Conservation (phyloP, 2,113 vertebrate genomes). For the Cinclus mexicanus region DNA sequence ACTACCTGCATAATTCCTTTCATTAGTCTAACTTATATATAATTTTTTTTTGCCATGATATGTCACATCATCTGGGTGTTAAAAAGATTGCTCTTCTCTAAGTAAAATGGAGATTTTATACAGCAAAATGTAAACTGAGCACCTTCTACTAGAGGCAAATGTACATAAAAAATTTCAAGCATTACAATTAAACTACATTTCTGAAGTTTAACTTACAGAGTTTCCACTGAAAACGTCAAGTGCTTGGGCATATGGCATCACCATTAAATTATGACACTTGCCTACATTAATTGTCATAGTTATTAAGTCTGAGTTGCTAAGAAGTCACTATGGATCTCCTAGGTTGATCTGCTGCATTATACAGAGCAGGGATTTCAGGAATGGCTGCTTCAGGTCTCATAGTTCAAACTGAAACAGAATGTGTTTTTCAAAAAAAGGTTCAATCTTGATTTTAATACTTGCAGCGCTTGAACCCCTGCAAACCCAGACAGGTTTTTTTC, state of each 20-base stretch:
- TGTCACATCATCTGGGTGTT: background rate
- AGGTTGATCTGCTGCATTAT: background rate
- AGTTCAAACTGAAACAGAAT: background rate
- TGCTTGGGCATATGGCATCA: background rate
- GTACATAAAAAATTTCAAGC: background rate
- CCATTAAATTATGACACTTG: background rate
- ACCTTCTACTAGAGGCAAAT: background rate
- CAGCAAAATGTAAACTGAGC: background rate
- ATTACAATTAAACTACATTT: background rate
- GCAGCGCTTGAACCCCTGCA: background rate
- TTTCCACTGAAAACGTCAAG: background rate
- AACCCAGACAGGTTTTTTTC: background rate
- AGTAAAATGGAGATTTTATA: background rate
- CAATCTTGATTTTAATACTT: background rate
- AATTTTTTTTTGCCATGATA: background rate
- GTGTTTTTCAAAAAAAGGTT: background rate
- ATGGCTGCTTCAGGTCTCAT: background rate
- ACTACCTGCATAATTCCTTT: background rate
- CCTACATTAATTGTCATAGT: background rate
- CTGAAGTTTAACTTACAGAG: background rate
- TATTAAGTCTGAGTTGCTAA: background rate
- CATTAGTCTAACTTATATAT: background rate
- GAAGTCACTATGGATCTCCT: background rate
- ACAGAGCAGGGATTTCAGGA: background rate
- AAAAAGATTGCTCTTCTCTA: background rate